phyloP scores from a whole-genome alignment of 35 echinoderm and acorn worm genomes.

The Lytechinus variegatus region DNA sequence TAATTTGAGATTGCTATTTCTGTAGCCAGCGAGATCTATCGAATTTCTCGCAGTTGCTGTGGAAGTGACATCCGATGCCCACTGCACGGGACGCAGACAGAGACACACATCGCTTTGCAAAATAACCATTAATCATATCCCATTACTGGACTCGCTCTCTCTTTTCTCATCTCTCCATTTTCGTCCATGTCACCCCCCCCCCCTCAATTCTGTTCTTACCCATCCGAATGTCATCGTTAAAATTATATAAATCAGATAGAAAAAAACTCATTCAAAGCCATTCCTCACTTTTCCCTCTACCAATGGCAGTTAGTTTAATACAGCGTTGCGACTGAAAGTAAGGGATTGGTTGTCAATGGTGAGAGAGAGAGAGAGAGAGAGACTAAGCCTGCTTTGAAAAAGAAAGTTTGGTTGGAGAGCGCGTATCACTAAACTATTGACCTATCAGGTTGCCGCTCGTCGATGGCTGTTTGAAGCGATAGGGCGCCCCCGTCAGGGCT shows the following conservation, averaged over 20 bases:
- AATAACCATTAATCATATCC: constrained; percentile 59
- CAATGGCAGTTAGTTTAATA: background rate
- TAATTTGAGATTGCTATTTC: constrained; percentile 58
- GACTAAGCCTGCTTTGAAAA: too few relatives aligned
- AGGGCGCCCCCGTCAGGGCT: constrained; percentile 46
- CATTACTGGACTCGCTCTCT: constrained; percentile 27
- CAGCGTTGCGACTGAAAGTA: too few relatives aligned
- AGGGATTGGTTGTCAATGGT: background rate
- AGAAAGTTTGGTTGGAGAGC: constrained; percentile 37
- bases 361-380: background rate
- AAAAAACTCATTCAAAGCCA: background rate
- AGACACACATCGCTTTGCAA: constrained; percentile 50
- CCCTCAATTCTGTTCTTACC: background rate
- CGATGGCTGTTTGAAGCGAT: constrained; percentile 9
- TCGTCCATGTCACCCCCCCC: background rate
- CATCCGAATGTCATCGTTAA: background rate
- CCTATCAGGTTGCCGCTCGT: constrained; percentile 42
- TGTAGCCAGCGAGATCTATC: constrained; percentile 56
- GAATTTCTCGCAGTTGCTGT: constrained; percentile 50
- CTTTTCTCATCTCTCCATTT: background rate
- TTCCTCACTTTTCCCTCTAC: background rate
- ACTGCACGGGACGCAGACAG: constrained; percentile 23
- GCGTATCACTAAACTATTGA: constrained; percentile 52
- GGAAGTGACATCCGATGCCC: constrained; percentile 49
- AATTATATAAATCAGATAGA: constrained; percentile 32